Evolutionary conservation across 2,888 invertebrate species (phyloP), one percentile per base, ranked within the genome.

Genomic region (Melolontha melolontha): DNA sequence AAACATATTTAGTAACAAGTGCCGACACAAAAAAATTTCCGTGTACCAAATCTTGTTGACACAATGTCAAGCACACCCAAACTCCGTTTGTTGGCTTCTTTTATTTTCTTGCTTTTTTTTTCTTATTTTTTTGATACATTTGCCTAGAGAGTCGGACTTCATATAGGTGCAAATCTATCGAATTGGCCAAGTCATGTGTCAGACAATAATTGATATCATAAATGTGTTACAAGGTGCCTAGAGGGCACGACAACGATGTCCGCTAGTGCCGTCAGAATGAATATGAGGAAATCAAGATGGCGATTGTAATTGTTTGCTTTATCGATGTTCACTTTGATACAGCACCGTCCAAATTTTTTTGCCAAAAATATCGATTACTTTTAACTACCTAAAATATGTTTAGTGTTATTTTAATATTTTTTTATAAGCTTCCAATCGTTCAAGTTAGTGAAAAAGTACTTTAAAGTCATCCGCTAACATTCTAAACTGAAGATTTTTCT

Each of bases 171-270:
- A 47, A 66, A 66, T 63, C 51, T 50, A 12, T 52, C 62, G 57
- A 68, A 75, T 74, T 72, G 50, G 68, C 76, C 79, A 74, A 79
- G 78, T 79, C 79, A 79, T 72, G 74, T 75, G 76, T 75, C 76
- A 76, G 77, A 72, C 77, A 78, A 52, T 52, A 79, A 79, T 79
- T 79, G 79, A 79, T 79, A 79, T 79, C 78, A 76, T 79, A 79
- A 78, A 76, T 76, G 75, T 74, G 73, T 74, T 70, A 72, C 70
- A 73, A 70, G 52, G 59, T 66, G 40, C 49, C 49, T 49, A 11
- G 49, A 8, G 17, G 52, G 22, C n/a, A 41, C 49, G 57, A 70
- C 66, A 22, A 10, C 49, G 17, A 22, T 49, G 49, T 34, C 34
- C 34, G 34, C 10, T 6, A 34, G 57, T 64, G 71, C 72, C 69